phyloP scores from a whole-genome alignment of 2,888 invertebrate genomes.

The Masnerella sp. region DNA sequence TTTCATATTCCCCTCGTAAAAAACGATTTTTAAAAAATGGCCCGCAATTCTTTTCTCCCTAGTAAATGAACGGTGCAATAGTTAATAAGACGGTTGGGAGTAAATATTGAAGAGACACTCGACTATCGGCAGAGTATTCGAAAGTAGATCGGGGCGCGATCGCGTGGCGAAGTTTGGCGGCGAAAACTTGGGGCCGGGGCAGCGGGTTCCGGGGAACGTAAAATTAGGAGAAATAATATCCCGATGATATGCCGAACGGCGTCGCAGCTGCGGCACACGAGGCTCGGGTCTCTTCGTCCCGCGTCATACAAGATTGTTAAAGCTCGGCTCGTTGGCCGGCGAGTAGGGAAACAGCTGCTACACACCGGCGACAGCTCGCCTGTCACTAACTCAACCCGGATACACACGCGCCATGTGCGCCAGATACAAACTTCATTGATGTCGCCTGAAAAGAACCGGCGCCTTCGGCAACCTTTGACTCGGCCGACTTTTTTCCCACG shows the following conservation, averaged over 20 bases:
- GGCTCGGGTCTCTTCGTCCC: conserved; percentile 69
- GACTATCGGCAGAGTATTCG: too few species aligned
- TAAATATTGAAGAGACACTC: too few species aligned
- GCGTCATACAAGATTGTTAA: conserved; percentile 76
- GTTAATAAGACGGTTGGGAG: too few species aligned
- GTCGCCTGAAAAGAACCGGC: conserved; percentile 65
- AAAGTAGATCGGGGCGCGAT: too few species aligned
- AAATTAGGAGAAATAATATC: conserved; percentile 74
- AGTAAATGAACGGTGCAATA: too few species aligned
- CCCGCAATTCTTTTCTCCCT: too few species aligned
- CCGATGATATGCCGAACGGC: conserved; percentile 74
- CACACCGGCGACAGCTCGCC: conserved; percentile 75
- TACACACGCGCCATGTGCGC: conserved; percentile 74
- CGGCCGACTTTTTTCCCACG: conserved; percentile 22
- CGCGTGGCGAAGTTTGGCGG: background rate
- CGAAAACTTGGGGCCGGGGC: background rate
- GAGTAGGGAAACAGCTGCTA: conserved; percentile 76
- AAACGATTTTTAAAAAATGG: too few species aligned
- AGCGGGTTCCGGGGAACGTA: too few species aligned
- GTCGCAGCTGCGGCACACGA: conserved; percentile 73
- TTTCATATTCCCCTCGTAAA: too few species aligned
- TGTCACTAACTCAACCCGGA: conserved; percentile 76
- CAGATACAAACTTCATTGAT: conserved; percentile 77
- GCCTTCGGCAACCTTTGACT: conserved; percentile 48
- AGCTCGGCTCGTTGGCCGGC: conserved; percentile 67